A percentile compares a stretch with the other conserved stretches of the same genome.
These are phyloP conservation scores for Lordiphosa clarofinis DNA, from an alignment of 1,140 invertebrate genomes.

Conservation along the genomic window DNA sequence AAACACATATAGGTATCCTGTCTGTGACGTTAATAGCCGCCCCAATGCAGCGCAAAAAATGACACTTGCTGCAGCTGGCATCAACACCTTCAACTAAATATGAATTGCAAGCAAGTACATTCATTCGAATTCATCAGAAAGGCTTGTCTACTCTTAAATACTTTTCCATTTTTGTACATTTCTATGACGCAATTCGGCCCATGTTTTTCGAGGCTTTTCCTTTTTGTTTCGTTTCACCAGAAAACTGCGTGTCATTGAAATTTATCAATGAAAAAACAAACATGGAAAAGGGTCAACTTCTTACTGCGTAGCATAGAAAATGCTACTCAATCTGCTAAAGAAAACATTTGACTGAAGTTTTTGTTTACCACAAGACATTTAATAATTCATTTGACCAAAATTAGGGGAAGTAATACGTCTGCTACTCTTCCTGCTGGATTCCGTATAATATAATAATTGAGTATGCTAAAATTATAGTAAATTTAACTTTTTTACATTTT, in stretches of 20 bases:
- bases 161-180: background rate
- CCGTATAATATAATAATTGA: no score
- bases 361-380: no score
- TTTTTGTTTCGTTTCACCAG: background rate
- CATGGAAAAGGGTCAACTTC: background rate
- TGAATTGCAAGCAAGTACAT: no score
- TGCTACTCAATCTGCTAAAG: no score
- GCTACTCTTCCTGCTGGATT: no score
- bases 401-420: no score
- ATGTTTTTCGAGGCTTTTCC: no score
- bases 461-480: no score
- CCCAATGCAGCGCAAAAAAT: slow-evolving; percentile 15
- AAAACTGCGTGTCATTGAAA: slow-evolving; percentile 18
- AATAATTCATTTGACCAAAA: no score
- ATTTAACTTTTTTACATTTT: no score
- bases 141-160: background rate
- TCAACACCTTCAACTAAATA: background rate
- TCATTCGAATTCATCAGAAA: background rate
- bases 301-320: no score
- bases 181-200: slow-evolving; percentile 21
- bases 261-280: slow-evolving; percentile 4
- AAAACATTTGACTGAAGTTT: no score
- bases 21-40: slow-evolving; percentile 66
- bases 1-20: slow-evolving; percentile 29
- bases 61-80: background rate